A percentile compares a stretch with the other conserved stretches of the same genome.
phyloP scores from a whole-genome alignment of 2,888 invertebrate genomes.

The Eristalis intricaria region DNA sequence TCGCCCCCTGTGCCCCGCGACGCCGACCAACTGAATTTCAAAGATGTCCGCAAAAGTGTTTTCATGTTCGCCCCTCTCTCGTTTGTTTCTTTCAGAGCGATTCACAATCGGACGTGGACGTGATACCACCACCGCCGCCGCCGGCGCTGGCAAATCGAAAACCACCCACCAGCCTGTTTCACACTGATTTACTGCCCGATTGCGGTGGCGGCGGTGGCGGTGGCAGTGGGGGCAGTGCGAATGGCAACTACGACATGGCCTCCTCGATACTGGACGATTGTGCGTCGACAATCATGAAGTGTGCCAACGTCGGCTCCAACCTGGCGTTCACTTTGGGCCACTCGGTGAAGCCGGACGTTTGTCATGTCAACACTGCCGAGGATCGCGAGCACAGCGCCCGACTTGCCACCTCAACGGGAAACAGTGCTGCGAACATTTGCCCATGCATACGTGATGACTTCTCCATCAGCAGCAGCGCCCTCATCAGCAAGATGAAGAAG shows the following conservation, averaged over 20 bases:
- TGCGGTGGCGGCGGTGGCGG: constrained; percentile 48
- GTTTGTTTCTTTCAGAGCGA: constrained; percentile 76
- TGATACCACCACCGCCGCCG: constrained; percentile 80
- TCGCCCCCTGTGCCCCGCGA: neutral
- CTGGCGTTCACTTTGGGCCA: constrained; percentile 72
- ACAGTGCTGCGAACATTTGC: constrained; percentile 56
- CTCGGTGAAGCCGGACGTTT: constrained; percentile 75
- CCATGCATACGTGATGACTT: constrained; percentile 76
- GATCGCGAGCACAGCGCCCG: constrained; percentile 56
- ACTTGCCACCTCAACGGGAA: constrained; percentile 32
- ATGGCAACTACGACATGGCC: constrained; percentile 72
- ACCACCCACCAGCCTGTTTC: constrained; percentile 67
- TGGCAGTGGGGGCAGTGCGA: constrained; percentile 11
- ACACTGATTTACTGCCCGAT: constrained; percentile 62
- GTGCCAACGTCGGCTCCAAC: constrained; percentile 77
- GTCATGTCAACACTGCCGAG: constrained; percentile 74
- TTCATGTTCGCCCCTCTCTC: constrained; percentile 15
- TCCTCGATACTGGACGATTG: constrained; percentile 79
- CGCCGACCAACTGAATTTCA: neutral
- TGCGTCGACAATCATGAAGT: constrained; percentile 79
- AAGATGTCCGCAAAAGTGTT: constrained; percentile 27
- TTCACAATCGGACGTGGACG: constrained; percentile 79
- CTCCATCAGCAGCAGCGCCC: constrained; percentile 63
- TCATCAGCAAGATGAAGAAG: constrained; percentile 62
- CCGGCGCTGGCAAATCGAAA: constrained; percentile 79